phyloP scores from a whole-genome alignment of 2,113 vertebrate genomes.

The Rhinichthys klamathensis region DNA sequence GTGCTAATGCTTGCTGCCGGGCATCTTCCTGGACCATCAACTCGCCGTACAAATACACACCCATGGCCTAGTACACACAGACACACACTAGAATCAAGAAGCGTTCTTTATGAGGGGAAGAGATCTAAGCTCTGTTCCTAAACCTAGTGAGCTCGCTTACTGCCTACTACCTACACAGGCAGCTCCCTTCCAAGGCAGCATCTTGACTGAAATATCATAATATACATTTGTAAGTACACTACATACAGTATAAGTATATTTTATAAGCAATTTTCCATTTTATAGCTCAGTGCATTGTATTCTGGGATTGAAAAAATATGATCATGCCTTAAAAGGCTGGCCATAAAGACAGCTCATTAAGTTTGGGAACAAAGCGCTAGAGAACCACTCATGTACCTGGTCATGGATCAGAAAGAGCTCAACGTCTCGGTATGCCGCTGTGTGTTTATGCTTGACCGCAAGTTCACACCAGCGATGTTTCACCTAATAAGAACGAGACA shows the following conservation, averaged over 20 bases:
- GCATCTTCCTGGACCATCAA: conserved; percentile 92
- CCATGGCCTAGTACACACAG: conserved; percentile 87
- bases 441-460: conserved; percentile 83
- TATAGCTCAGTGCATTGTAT: background rate
- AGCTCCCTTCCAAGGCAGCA: background rate
- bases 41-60: conserved; percentile 95
- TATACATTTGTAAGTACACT: too few species aligned
- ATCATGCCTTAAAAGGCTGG: background rate
- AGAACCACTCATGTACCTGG: conserved; percentile 76
- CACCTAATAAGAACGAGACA: conserved; percentile 73
- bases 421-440: conserved; percentile 80
- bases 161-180: background rate
- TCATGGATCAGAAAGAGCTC: conserved; percentile 86
- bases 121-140: background rate
- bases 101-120: background rate
- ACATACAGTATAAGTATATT: too few species aligned
- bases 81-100: conserved; percentile 17
- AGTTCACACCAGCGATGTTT: conserved; percentile 97
- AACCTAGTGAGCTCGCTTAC: background rate
- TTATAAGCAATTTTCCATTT: too few species aligned
- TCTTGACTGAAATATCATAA: background rate
- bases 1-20: conserved; percentile 87
- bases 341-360: background rate
- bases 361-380: background rate
- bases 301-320: background rate